Base-by-base conservation (phyloP, 2,888 invertebrate species). In the Perizoma affinitatum region DNA sequence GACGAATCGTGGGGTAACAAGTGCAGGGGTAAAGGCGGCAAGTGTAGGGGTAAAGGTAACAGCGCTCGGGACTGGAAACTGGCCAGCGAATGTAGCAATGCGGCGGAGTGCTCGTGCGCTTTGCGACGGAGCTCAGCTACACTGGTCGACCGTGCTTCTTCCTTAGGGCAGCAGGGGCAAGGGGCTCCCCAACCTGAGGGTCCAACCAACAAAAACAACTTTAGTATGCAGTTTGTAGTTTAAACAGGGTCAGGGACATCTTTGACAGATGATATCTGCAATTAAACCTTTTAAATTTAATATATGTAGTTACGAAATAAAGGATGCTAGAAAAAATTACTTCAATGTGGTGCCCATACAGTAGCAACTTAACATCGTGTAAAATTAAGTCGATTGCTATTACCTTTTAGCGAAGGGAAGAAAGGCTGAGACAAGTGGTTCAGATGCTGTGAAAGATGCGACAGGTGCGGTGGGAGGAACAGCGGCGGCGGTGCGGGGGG, bases 51-150 rank as follows among this genome's bases (percentile, higher is more conserved):
- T 46, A 92, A 80, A 0, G 88, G 89, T 9, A 91, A 73, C 8
- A 94, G 82, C 10, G 94, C 94, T 9, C 95, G 93, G 34, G 95
- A 94, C 78, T 90, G 93, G 93, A 84, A 94, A 90, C 86, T 94
- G 72, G 96, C 96, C 50, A 96, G 86, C 42, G 95, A 95, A 79
- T 96, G 96, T 54, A 96, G 86, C 34, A 97, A 88, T 0, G 98
- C 98, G 0, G 98, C 98, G 0, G 98, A 97, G 85, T 98, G 98
- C 81, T 98, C 98, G 85, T 98, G 97, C 0, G 98, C 98, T 83
- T 98, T 98, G 55, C 98, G 94, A 6, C 98, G 93, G 46, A 98
- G 93, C 76, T 98, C 98, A 0, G 98, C 98, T 22, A 98, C 97
- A 84, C 97, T 98, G 72, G 96, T 96, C 5, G 96, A 96, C 43